A percentile compares a stretch with the other conserved stretches of the same genome.
phyloP scores from a whole-genome alignment of 2,888 invertebrate species.

The Scaptomyza reducta region DNA sequence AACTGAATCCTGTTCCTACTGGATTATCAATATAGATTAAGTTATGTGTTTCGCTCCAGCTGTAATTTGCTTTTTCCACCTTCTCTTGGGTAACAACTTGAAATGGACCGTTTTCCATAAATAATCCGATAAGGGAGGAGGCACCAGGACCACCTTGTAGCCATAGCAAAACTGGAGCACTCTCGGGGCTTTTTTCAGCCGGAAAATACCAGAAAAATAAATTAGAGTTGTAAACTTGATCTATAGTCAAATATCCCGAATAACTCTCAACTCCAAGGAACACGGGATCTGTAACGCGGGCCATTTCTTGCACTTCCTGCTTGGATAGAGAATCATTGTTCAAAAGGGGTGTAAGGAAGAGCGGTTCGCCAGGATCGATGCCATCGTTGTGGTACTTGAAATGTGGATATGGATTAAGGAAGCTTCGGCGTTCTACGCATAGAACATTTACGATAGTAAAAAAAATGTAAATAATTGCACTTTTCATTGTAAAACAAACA shows the following conservation, averaged over 20 bases:
- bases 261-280: constrained; percentile 85
- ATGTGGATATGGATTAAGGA: constrained; percentile 82
- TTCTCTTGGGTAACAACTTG: constrained; percentile 81
- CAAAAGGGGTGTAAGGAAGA: constrained; percentile 80
- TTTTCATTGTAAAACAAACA: constrained; percentile 42
- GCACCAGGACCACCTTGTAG: constrained; percentile 94
- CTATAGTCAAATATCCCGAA: constrained; percentile 91
- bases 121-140: constrained; percentile 91
- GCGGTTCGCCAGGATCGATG: constrained; percentile 85
- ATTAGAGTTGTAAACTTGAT: constrained; percentile 90
- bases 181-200: constrained; percentile 85
- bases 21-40: constrained; percentile 97
- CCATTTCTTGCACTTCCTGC: constrained; percentile 82
- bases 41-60: constrained; percentile 90
- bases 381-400: constrained; percentile 67
- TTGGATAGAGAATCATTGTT: constrained; percentile 81
- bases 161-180: constrained; percentile 91
- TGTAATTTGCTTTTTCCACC: constrained; percentile 87
- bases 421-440: constrained; percentile 48
- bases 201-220: constrained; percentile 97
- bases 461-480: constrained; percentile 42
- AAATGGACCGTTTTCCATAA: constrained; percentile 93
- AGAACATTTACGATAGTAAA: constrained; percentile 24
- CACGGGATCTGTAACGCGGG: constrained; percentile 78
- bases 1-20: constrained; percentile 96